Base-by-base conservation (phyloP, 2,888 invertebrate species). In the Noctua pronuba region DNA sequence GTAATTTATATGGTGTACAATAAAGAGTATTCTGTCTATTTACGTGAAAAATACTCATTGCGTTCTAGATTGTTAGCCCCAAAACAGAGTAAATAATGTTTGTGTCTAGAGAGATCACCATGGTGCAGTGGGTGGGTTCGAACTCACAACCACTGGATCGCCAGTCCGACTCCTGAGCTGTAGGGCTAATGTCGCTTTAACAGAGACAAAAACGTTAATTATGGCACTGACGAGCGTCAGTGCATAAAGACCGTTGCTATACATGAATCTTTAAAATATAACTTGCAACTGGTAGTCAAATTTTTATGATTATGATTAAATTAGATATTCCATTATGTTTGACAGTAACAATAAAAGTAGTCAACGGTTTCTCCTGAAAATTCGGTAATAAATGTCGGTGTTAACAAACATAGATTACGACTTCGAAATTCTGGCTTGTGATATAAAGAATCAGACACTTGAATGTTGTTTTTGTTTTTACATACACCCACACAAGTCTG, bases 91-190 rank as follows among this genome's bases (percentile, higher is more conserved):
- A 74, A 66, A 55, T 62, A 74, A 64, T 75, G 41, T 67, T 79
- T n/a, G 49, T 84, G 64, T 71, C n/a, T 44, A 71, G 72, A 87
- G n/a, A 4, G 62, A 69, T 83, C 77, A 86, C 65, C 66, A 38
- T 67, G 62, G 58, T 83, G 76, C 64, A 82, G 70, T 84, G 69
- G 58, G 68, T 74, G 78, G 75, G 85, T 75, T 73, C 85, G 73
- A 86, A 86, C 73, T 78, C 83, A 79, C 78, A 74, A 86, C 84
- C 65, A 67, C 73, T 68, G 58, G 73, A 83, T 84, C 73, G 71
- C 84, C 73, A 55, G 65, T 71, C 78, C 71, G 35, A 78, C 73
- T 72, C 86, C 72, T 71, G 72, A 84, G 73, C 73, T 83, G 84
- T 77, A 74, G 71, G 64, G 52, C 84, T 83, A 74, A 62, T 74